These are phyloP conservation scores for Oreortyx pictus DNA, from an alignment of 2,797 vertebrate genomes.

Conservation along the genomic window DNA sequence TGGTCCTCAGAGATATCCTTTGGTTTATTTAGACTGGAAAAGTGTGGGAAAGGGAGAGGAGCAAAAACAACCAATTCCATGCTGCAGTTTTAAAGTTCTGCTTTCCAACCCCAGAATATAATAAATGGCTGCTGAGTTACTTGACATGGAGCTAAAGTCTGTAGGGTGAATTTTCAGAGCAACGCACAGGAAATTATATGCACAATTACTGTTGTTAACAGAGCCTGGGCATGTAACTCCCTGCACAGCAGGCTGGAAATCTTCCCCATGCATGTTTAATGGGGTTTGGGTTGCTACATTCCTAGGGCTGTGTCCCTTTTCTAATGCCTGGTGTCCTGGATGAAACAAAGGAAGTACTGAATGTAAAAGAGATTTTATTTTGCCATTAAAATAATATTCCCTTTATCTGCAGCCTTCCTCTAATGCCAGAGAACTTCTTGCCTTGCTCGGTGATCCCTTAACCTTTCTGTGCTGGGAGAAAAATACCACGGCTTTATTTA, in stretches of 20 bases:
- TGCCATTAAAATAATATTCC: conserved; percentile 53
- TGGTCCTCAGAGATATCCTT: not conserved
- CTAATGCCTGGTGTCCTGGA: conserved; percentile 65
- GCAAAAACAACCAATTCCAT: accelerated
- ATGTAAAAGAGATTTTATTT: conserved; percentile 58
- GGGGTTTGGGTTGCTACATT: conserved; percentile 73
- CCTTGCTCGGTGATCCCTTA: conserved; percentile 46
- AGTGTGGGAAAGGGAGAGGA: not conserved
- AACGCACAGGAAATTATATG: conserved; percentile 75
- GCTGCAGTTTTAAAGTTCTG: conserved; percentile 16
- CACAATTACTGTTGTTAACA: conserved; percentile 80
- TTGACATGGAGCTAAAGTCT: conserved; percentile 70
- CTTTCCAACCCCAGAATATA: conserved; percentile 4
- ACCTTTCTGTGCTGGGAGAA: conserved; percentile 31
- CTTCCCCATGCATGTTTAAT: conserved; percentile 79
- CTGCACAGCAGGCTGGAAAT: conserved; percentile 77
- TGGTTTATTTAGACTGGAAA: accelerated
- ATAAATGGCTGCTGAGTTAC: conserved; percentile 55
- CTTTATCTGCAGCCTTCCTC: conserved; percentile 48
- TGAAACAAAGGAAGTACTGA: conserved; percentile 68
- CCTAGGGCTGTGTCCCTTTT: conserved; percentile 74
- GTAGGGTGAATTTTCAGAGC: conserved; percentile 73
- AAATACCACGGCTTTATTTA: not conserved
- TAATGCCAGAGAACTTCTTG: conserved; percentile 39
- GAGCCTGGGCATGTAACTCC: conserved; percentile 77